Conservation (phyloP, 2,888 invertebrate genomes). For the Drosophila dives region DNA sequence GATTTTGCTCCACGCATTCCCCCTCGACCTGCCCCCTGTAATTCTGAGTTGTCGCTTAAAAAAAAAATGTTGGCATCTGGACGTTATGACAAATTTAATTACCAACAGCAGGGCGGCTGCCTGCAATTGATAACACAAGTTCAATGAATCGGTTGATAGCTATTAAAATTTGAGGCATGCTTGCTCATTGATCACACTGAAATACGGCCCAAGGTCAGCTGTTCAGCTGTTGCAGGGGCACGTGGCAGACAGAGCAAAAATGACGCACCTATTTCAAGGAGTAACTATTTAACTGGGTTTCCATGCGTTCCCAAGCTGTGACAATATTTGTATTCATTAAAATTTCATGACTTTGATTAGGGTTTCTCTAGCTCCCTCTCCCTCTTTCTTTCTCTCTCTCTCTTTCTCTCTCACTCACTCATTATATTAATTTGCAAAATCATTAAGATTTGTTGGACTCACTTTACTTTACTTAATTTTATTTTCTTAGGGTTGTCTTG, state of each 20-base stretch:
- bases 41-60: not conserved
- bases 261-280: constrained; percentile 24
- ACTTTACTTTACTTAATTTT: not conserved
- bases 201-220: constrained; percentile 40
- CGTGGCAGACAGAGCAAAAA: constrained; percentile 9
- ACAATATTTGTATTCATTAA: not conserved
- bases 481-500: not conserved
- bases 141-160: constrained; percentile 70
- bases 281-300: constrained; percentile 39
- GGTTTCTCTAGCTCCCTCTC: not conserved
- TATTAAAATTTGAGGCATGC: constrained; percentile 66
- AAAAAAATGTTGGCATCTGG: constrained; percentile 51
- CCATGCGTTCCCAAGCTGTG: not conserved
- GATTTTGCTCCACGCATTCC: not conserved
- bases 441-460: not conserved
- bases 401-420: not conserved
- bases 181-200: constrained; percentile 38
- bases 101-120: constrained; percentile 49
- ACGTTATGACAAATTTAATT: constrained; percentile 74
- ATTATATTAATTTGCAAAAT: not conserved
- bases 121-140: constrained; percentile 67
- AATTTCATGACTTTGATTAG: not conserved
- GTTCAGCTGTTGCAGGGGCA: constrained; percentile 16
- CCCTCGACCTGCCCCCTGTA: not conserved
- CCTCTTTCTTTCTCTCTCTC: not conserved